Conservation (phyloP, 1,140 invertebrate species). For the Galleria mellonella region DNA sequence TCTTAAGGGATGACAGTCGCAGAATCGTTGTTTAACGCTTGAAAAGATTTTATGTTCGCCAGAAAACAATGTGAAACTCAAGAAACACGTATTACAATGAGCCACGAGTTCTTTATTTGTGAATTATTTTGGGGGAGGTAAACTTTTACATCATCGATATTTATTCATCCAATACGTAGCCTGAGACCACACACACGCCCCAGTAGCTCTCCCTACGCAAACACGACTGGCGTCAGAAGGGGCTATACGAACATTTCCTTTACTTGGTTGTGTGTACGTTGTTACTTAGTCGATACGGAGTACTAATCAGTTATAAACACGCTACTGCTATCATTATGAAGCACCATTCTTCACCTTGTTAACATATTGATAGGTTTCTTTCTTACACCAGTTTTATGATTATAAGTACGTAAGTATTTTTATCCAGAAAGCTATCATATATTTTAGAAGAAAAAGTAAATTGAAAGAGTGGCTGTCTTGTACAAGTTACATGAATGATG, state of each 20-base stretch:
- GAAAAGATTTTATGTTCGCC: slow-evolving; percentile 3
- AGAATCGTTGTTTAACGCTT: neutral
- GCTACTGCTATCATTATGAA: slow-evolving; percentile 47
- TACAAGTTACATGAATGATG: slow-evolving; percentile 19
- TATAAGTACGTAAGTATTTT: too few relatives aligned
- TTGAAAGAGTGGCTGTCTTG: too few relatives aligned
- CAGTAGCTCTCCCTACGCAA: slow-evolving; percentile 45
- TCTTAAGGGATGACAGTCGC: slow-evolving; percentile 10
- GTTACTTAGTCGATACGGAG: slow-evolving; percentile 38
- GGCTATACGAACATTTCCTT: slow-evolving; percentile 28
- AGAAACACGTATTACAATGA: too few relatives aligned
- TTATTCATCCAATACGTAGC: slow-evolving; percentile 22
- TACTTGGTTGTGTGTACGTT: slow-evolving; percentile 35
- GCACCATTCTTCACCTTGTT: slow-evolving; percentile 57
- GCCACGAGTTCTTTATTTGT: neutral
- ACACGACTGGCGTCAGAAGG: slow-evolving; percentile 43
- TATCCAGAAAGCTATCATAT: too few relatives aligned
- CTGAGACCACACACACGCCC: slow-evolving; percentile 53
- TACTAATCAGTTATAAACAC: slow-evolving; percentile 61
- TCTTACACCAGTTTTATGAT: too few relatives aligned
- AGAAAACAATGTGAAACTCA: too few relatives aligned
- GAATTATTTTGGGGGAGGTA: neutral
- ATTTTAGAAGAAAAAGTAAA: too few relatives aligned
- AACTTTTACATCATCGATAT: slow-evolving; percentile 1
- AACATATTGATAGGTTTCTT: slow-evolving; percentile 43